phyloP scores from a whole-genome alignment of 2,797 vertebrate species.

The Apogon talboti region DNA sequence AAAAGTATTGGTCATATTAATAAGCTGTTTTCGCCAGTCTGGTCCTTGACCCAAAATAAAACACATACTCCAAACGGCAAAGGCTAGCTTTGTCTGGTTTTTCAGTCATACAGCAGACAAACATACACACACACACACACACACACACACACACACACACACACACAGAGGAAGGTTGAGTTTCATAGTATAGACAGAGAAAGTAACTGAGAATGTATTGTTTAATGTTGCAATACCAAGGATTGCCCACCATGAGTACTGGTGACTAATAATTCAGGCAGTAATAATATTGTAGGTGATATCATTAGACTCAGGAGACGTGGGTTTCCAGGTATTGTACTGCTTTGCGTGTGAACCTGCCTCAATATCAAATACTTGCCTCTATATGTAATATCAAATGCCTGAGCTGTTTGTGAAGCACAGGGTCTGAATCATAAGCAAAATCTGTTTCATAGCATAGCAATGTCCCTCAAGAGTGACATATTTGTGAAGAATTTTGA shows the following conservation, averaged over 20 bases:
- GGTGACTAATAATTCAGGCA: slow-evolving; percentile 33
- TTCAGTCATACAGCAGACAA: no score
- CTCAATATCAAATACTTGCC: slow-evolving; percentile 7
- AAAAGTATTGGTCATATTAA: no score
- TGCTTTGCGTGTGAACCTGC: slow-evolving; percentile 51
- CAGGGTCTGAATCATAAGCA: slow-evolving; percentile 69
- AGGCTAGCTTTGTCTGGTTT: no score
- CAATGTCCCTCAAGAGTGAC: slow-evolving; percentile 35
- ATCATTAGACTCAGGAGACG: slow-evolving; percentile 60
- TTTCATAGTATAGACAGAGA: no score
- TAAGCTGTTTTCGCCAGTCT: no score
- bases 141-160: no score
- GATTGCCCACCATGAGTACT: slow-evolving; percentile 21
- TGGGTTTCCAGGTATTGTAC: slow-evolving; percentile 72
- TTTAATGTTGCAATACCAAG: slow-evolving; percentile 22
- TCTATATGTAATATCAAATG: slow-evolving; percentile 34
- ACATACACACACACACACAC: no score
- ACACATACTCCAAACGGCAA: no score
- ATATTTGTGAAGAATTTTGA: slow-evolving; percentile 9
- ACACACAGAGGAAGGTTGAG: no score
- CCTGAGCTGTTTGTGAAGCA: slow-evolving; percentile 35
- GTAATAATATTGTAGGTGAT: slow-evolving; percentile 46
- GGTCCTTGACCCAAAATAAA: no score
- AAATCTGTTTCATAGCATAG: slow-evolving; percentile 59
- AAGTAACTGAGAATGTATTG: slow-evolving; percentile 5